Base-by-base conservation (phyloP, 1,140 invertebrate species). In the Drosophila neocordata region DNA sequence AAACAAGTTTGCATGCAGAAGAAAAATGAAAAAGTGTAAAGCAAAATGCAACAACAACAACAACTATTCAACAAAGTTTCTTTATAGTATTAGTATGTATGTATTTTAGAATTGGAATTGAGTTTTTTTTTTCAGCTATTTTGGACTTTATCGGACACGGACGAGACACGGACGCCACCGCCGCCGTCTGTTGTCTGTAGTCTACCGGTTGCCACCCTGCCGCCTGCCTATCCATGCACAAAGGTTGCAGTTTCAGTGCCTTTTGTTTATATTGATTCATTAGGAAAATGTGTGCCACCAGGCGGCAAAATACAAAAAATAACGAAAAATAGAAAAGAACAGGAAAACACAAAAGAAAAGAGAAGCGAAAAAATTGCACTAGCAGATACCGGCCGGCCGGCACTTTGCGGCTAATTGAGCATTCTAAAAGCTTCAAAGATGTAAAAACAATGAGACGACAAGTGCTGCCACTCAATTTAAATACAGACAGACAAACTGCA, bases 381-480 rank as follows among this genome's bases (percentile, higher is more conserved):
- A 53, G 58, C 63, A 65, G 79, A 12, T 52, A 58, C 76, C 63
- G 63, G 73, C 66, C 75, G 72, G 75, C 58, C 56, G 75, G 64
- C 73, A 78, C 73, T 78, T 72, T 67, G 64, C 61, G 51, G 65
- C 60, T 85, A 85, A 85, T 85, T 85, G 83, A 85, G 82, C 82
- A 73, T 82, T 87, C 70, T 59, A 68, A 71, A 71, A 67, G 65
- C 70, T 53, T 41, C 41, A 52, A 51, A 51, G 64, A 53, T 35
- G 67, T 31, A 52, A 52, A 76, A 73, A 65, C 13, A 66, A 51
- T 59, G 56, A 67, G 53, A 67, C 60, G 56, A 75, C 74, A 75
- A 82, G 78, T 77, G 81, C 81, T 80, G 81, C 77, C 81, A 85
- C 81, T 85, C 81, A 84, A 85, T 80, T 85, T 77, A 57, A 41